These are phyloP conservation scores for Drosophila rufa DNA, from an alignment of 1,140 invertebrate species.

Conservation along the genomic window DNA sequence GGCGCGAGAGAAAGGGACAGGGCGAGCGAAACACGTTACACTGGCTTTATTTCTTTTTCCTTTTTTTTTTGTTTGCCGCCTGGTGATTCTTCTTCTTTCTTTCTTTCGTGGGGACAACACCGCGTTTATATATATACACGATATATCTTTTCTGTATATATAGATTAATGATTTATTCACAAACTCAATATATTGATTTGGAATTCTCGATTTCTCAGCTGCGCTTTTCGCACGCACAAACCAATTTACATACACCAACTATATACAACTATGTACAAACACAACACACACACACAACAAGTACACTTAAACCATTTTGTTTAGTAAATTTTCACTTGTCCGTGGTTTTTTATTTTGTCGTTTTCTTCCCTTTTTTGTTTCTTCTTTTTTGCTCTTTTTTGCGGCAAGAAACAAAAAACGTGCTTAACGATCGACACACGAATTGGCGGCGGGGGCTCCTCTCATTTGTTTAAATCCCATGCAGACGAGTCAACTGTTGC, in stretches of 20 bases:
- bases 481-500: conserved; percentile 81
- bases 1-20: conserved; percentile 25
- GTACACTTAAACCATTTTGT: conserved; percentile 50
- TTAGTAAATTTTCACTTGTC: conserved; percentile 37
- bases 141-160: conserved; percentile 18
- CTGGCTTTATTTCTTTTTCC: conserved; percentile 41
- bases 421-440: conserved; percentile 69
- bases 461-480: conserved; percentile 58
- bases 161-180: conserved; percentile 70
- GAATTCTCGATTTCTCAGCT: conserved; percentile 62
- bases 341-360: conserved; percentile 7
- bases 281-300: conserved; percentile 22
- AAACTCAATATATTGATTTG: conserved; percentile 69
- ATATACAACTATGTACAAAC: conserved; percentile 43
- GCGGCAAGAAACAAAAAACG: conserved; percentile 58
- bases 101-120: conserved; percentile 26
- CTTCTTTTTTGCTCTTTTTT: conserved; percentile 8
- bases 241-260: conserved; percentile 41
- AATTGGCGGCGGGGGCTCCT: conserved; percentile 30
- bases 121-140: conserved; percentile 17
- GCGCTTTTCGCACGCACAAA: conserved; percentile 59
- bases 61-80: conserved; percentile 31
- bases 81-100: conserved; percentile 40
- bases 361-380: conserved; percentile 6
- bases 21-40: conserved; percentile 70